Base-by-base conservation (phyloP, 2,113 vertebrate genomes). In the Lagopus muta region DNA sequence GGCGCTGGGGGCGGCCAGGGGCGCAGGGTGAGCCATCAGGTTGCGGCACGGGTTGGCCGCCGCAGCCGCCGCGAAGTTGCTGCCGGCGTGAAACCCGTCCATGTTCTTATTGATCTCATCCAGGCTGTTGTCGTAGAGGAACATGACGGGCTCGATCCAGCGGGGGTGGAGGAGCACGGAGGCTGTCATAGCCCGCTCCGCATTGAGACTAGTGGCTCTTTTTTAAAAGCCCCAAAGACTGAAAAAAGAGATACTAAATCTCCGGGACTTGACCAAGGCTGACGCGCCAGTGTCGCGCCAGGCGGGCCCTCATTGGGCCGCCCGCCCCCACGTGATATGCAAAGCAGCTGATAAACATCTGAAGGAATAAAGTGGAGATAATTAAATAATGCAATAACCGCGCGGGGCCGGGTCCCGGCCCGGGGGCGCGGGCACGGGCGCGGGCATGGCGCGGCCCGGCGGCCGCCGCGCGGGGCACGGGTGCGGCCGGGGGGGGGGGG, bases 61-160 rank as follows among this genome's bases (percentile, higher is more conserved):
- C 8, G 97, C 97, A 6, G 97, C 98, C 25, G 97, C 98, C 34
- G 99, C 98, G 86, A 99, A 99, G 97, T 99, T 99, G 93, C 97
- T 43, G 97, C 97, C 64, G 96, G 96, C 75, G 94, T 97, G 93
- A 97, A 98, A 92, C 98, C 98, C 96, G 95, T 99, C 99, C 99
- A 99, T 99, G 98, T 98, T 99, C 98, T 99, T 99, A 98, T 98
- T 99, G 97, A 99, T 98, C 86, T 98, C 98, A 95, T 98, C 98
- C 98, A 99, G 97, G 95, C 98, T 97, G 97, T 98, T 99, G 98
- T 99, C 99, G 98, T 99, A 99, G 95, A 99, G 98, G 89, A 99
- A 99, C 99, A 99, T 99, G 98, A 99, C 98, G 96, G 99, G 99
- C 98, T 99, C 99, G 97, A 99, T 98, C 99, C 99, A 99, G 98